Evolutionary conservation across 2,888 invertebrate species (phyloP), one percentile per base, ranked within the genome.

Genomic region (Corbicula japonica): DNA sequence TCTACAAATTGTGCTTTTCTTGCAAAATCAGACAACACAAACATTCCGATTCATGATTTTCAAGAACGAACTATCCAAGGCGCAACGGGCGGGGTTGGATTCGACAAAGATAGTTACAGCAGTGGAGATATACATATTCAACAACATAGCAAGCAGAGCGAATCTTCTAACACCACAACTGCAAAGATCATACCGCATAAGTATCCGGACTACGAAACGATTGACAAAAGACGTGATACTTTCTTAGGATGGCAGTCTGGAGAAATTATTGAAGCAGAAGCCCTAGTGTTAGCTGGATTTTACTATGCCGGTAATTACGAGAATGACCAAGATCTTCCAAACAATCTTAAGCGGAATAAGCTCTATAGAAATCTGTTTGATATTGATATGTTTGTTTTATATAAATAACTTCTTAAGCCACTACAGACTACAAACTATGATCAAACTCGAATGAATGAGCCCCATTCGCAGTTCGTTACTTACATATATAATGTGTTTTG

Each of bases 1-100:
- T 82, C 81, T 2, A 86, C 86, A 18, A 60, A 44, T 0, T 88
- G 88, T 44, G 21, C 26, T 1, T 73, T 76, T 63, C 35, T 74
- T 8, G 34, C 18, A 18, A 48, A 34, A 32, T 2, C 10, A 4
- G 30, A 46, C 48, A 30, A 23, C 12, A 12, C 32, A 46, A 62
- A 62, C 41, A 26, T 62, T 48, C 32, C 41, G 23, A 62, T 62
- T 30, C 62, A 62, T 26, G 48, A 48, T n/a, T 1, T 4, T 8
- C n/a, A 8, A 1, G 48, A n/a, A 48, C 23, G 48, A 3, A 26
- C 10, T 1, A 10, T 21, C 1, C 12, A n/a, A 28, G 35, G 35
- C 3, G 35, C 34, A 6, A 8, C 30, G 35, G 35, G 58, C 10
- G 21, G 35, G n/a, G 35, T n/a, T 4, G 10, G 12, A 18, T 8